These are phyloP conservation scores for Malthinus seriepunctatus DNA, from an alignment of 2,888 invertebrate species.

Conservation along the genomic window DNA sequence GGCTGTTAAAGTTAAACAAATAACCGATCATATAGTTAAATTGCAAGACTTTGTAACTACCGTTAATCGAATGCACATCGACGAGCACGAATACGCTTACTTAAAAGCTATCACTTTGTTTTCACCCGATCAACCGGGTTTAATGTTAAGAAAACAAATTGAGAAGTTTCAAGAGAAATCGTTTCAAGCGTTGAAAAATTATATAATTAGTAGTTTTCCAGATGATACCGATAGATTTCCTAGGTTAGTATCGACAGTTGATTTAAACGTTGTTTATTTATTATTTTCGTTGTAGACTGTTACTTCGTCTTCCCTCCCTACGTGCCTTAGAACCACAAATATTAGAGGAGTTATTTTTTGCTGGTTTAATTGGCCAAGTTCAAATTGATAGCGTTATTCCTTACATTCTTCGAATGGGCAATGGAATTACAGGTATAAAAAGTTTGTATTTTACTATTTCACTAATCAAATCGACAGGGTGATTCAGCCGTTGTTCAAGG, in stretches of 20 bases:
- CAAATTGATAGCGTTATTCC: constrained; percentile 96
- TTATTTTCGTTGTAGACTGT: constrained; percentile 53
- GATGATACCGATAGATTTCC: constrained; percentile 62
- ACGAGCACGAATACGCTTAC: constrained; percentile 86
- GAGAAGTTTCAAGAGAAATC: constrained; percentile 66
- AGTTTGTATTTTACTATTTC: not conserved
- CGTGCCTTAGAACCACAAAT: constrained; percentile 74
- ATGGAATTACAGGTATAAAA: constrained; percentile 22
- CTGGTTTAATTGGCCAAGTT: constrained; percentile 88
- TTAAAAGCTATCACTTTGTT: constrained; percentile 78
- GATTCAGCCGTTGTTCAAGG: too few species aligned
- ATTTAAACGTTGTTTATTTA: constrained; percentile 2
- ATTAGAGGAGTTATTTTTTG: constrained; percentile 91
- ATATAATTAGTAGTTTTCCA: constrained; percentile 54
- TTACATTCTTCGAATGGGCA: constrained; percentile 72
- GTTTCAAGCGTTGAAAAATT: constrained; percentile 61
- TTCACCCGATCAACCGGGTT: constrained; percentile 58
- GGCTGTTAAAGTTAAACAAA: constrained; percentile 70
- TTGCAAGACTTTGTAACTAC: constrained; percentile 75
- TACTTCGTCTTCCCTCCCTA: constrained; percentile 72
- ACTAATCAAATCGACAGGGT: too few species aligned
- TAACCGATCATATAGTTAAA: constrained; percentile 78
- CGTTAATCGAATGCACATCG: constrained; percentile 74
- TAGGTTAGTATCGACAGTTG: constrained; percentile 40
- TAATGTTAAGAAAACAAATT: constrained; percentile 57